Percentiles rank a stretch among this genome's conserved stretches.
Evolutionary conservation across 2,888 invertebrate genomes (phyloP).

Genomic region (Blastobasis adustella): DNA sequence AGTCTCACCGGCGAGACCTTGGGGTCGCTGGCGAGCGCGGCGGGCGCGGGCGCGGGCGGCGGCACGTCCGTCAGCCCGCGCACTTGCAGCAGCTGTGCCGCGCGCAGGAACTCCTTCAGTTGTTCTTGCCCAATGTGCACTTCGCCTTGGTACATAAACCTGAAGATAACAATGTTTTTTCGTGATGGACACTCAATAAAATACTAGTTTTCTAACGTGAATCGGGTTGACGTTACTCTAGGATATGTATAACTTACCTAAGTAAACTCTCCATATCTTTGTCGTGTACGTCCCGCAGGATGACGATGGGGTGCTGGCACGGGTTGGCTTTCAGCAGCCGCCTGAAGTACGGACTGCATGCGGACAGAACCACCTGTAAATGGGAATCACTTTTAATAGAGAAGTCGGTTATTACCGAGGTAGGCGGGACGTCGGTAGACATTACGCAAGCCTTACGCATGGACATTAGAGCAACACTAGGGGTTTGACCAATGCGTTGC

Average conservation of each 20-base stretch:
- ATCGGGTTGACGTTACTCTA: no score
- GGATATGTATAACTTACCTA: slow-evolving; percentile 60
- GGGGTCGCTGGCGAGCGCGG: slow-evolving; percentile 70
- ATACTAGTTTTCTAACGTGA: no score
- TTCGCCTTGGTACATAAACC: slow-evolving; percentile 95
- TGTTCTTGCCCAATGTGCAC: slow-evolving; percentile 93
- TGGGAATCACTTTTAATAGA: slow-evolving; percentile 9
- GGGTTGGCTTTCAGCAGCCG: slow-evolving; percentile 91
- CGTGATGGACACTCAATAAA: no score
- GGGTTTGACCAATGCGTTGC: no score
- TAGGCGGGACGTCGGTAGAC: no score
- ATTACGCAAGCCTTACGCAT: no score
- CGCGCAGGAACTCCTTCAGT: slow-evolving; percentile 88
- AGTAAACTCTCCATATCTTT: slow-evolving; percentile 91
- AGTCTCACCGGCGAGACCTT: slow-evolving; percentile 79
- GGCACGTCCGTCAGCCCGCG: slow-evolving; percentile 89
- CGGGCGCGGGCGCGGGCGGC: slow-evolving; percentile 60
- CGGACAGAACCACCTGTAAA: slow-evolving; percentile 82
- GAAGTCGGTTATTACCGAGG: no score
- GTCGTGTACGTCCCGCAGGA: slow-evolving; percentile 88
- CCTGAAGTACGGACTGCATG: slow-evolving; percentile 94
- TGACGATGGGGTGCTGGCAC: slow-evolving; percentile 92
- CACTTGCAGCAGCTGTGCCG: slow-evolving; percentile 91
- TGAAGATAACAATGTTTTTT: slow-evolving; percentile 25
- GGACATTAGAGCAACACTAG: no score